phyloP scores from a whole-genome alignment of 2,888 invertebrate genomes.

The Trachelus troglodyta region DNA sequence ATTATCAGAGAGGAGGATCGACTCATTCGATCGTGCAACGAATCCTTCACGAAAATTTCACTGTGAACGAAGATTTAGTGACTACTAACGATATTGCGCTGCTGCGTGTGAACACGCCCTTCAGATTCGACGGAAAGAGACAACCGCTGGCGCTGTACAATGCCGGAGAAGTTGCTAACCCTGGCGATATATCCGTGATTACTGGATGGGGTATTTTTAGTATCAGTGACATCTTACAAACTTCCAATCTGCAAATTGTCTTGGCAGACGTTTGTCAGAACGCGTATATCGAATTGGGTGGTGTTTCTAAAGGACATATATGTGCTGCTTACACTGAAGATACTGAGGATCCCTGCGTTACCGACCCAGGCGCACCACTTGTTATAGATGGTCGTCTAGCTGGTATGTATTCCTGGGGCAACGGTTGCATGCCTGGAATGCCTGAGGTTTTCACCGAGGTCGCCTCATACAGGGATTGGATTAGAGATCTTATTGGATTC shows the following conservation, averaged over 20 bases:
- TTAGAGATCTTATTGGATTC: no score
- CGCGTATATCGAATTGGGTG: conserved; percentile 60
- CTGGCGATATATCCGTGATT: conserved; percentile 34
- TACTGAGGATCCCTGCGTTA: conserved; percentile 64
- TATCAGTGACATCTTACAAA: conserved; percentile 62
- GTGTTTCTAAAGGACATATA: conserved; percentile 62
- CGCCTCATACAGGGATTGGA: no score
- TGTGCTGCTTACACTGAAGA: conserved; percentile 72
- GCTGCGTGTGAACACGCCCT: conserved; percentile 66
- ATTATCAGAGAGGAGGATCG: conserved; percentile 67
- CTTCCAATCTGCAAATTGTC: conserved; percentile 70
- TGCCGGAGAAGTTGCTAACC: conserved; percentile 39
- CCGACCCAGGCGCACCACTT: conserved; percentile 47
- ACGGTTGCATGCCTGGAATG: no score
- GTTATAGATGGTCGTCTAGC: no score
- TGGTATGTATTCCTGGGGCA: no score
- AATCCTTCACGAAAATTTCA: conserved; percentile 69
- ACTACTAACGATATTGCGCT: conserved; percentile 69
- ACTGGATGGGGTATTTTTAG: conserved; percentile 49
- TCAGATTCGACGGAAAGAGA: conserved; percentile 67
- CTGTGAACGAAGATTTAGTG: conserved; percentile 53
- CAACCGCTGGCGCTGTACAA: conserved; percentile 67
- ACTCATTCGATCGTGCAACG: conserved; percentile 67
- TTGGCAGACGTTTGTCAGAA: conserved; percentile 66
- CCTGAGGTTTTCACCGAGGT: no score